A percentile compares a stretch with the other conserved stretches of the same genome.
phyloP scores from a whole-genome alignment of 2,888 invertebrate genomes.

The Sminthurinus aureus region DNA sequence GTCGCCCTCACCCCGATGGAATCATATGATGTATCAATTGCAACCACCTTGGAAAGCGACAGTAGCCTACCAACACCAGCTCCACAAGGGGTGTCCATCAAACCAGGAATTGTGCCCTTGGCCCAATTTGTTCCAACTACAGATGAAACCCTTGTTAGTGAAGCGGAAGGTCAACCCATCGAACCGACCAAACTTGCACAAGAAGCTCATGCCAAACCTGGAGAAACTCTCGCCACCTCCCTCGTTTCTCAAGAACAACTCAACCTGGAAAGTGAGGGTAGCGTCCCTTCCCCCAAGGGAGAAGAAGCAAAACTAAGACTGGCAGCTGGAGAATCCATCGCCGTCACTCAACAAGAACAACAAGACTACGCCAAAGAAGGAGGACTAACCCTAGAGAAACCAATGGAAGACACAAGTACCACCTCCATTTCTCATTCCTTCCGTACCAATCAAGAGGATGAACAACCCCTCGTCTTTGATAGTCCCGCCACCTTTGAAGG shows the following conservation, averaged over 20 bases:
- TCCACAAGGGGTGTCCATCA: constrained; percentile 2
- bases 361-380: constrained; percentile 30
- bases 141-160: not conserved
- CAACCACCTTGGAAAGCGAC: not conserved
- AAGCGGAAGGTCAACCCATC: constrained; percentile 9
- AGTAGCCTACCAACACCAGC: not conserved
- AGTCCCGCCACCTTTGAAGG: constrained; percentile 25
- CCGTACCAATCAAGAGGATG: constrained; percentile 21
- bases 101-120: constrained; percentile 19
- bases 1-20: constrained; percentile 18
- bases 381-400: constrained; percentile 6
- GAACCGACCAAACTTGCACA: constrained; percentile 7
- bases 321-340: constrained; percentile 31
- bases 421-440: constrained; percentile 28
- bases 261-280: constrained; percentile 21
- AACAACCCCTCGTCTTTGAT: constrained; percentile 23
- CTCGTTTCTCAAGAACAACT: constrained; percentile 25
- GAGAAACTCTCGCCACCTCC: constrained; percentile 23
- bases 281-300: not conserved
- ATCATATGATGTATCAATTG: constrained; percentile 1
- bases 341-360: constrained; percentile 12
- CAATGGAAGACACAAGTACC: not conserved
- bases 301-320: constrained; percentile 27
- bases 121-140: not conserved
- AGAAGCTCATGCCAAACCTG: constrained; percentile 14